Evolutionary conservation across 1,140 invertebrate species (phyloP).

Genomic region (Drosophila repletoides): DNA sequence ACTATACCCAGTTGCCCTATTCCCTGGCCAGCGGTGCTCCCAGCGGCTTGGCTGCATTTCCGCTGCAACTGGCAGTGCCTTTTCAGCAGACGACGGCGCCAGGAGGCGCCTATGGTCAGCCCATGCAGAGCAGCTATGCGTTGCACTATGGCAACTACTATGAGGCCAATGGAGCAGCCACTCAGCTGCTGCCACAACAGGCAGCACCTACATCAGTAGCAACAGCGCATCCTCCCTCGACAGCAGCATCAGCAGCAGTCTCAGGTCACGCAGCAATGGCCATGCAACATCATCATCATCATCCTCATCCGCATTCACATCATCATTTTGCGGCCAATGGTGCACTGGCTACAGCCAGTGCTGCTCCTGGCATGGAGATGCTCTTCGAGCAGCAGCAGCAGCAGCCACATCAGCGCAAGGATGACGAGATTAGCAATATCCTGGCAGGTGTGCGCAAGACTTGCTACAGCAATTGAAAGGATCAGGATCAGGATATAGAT

Average conservation of each 20-base stretch:
- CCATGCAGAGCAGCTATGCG: conserved; percentile 65
- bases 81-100: conserved; percentile 58
- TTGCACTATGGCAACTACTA: conserved; percentile 75
- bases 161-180: conserved; percentile 31
- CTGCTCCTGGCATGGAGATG: conserved; percentile 53
- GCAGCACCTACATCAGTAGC: not conserved
- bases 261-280: conserved; percentile 1
- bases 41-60: conserved; percentile 59
- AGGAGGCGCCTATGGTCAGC: conserved; percentile 48
- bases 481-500: no score
- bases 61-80: conserved; percentile 69
- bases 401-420: conserved; percentile 84
- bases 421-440: conserved; percentile 93
- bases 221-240: conserved; percentile 15
- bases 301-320: conserved; percentile 19
- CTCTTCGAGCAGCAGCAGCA: conserved; percentile 82
- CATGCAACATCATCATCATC: conserved; percentile 36
- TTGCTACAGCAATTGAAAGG: conserved; percentile 90
- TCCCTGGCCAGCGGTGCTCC: conserved; percentile 22
- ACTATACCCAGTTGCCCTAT: conserved; percentile 75
- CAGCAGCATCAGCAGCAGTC: conserved; percentile 5
- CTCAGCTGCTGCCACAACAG: conserved; percentile 29
- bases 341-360: not conserved
- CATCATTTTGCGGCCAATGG: conserved; percentile 40
- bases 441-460: conserved; percentile 92